A percentile compares a stretch with the other conserved stretches of the same genome.
Evolutionary conservation across 2,888 invertebrate genomes (phyloP).

Genomic region (Notodonta ziczac): DNA sequence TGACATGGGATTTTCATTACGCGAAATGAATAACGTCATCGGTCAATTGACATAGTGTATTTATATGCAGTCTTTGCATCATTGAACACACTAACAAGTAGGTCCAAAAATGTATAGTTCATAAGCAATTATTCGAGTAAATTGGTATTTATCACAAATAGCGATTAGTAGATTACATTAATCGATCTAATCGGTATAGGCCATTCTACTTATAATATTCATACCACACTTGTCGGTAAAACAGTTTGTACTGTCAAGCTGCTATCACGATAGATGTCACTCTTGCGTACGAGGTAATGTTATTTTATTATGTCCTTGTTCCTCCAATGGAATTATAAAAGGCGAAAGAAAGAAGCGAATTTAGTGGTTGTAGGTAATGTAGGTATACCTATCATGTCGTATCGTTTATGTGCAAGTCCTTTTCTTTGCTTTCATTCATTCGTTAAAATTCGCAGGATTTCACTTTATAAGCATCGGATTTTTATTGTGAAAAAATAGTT

Average conservation of each 20-base stretch:
- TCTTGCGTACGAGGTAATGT: conserved; percentile 6
- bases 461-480: conserved; percentile 61
- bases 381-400: conserved; percentile 35
- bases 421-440: conserved; percentile 70
- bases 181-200: too few species aligned
- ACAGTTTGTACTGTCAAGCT: conserved; percentile 13
- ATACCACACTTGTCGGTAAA: conserved; percentile 24
- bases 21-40: too few species aligned
- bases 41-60: too few species aligned
- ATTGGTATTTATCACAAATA: too few species aligned
- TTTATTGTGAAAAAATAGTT: conserved; percentile 41
- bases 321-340: conserved; percentile 33
- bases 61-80: too few species aligned
- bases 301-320: conserved; percentile 32
- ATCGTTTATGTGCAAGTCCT: conserved; percentile 41
- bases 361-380: conserved; percentile 24
- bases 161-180: too few species aligned
- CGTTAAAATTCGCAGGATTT: conserved; percentile 61
- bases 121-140: too few species aligned
- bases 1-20: too few species aligned
- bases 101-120: too few species aligned
- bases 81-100: too few species aligned
- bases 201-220: too few species aligned
- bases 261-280: conserved; percentile 30
- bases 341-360: conserved; percentile 43